Percentiles rank a stretch among this genome's conserved stretches.
Conservation (phyloP, 2,797 vertebrate species). For the Myotis myotis region DNA sequence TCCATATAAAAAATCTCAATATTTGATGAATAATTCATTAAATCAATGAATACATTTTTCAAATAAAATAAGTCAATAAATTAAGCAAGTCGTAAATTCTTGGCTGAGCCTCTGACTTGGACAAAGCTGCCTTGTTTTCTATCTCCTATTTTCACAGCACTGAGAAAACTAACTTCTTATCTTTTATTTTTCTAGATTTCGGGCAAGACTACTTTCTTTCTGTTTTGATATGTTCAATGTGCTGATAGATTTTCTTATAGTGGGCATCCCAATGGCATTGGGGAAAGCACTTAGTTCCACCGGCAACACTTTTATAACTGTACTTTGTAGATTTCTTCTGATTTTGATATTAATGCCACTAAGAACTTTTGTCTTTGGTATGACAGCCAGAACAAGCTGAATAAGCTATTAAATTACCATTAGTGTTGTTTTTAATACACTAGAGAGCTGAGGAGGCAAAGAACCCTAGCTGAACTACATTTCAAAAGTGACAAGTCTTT, state of each 20-base stretch:
- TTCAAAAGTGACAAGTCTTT: not conserved
- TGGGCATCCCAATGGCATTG: not conserved
- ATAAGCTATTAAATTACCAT: not conserved
- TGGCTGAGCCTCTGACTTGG: not conserved
- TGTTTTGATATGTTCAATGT: not conserved
- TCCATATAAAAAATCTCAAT: not conserved
- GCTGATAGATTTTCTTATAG: not conserved
- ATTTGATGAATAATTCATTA: slow-evolving; percentile 5
- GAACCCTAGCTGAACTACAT: not conserved
- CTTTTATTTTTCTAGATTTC: not conserved
- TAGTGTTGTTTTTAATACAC: not conserved
- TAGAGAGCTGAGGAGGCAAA: not conserved
- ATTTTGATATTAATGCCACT: not conserved
- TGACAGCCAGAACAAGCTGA: not conserved
- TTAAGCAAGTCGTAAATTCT: not conserved
- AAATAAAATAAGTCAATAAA: not conserved
- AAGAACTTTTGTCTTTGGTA: not conserved
- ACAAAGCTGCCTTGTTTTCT: not conserved
- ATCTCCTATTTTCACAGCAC: not conserved
- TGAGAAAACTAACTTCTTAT: not conserved
- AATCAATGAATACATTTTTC: not conserved
- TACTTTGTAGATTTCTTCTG: not conserved
- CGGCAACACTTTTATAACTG: not conserved
- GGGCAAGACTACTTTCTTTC: not conserved
- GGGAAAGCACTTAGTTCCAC: not conserved